These are phyloP conservation scores for Drosophila ficusphila DNA, from an alignment of 1,140 invertebrate genomes.

Conservation along the genomic window DNA sequence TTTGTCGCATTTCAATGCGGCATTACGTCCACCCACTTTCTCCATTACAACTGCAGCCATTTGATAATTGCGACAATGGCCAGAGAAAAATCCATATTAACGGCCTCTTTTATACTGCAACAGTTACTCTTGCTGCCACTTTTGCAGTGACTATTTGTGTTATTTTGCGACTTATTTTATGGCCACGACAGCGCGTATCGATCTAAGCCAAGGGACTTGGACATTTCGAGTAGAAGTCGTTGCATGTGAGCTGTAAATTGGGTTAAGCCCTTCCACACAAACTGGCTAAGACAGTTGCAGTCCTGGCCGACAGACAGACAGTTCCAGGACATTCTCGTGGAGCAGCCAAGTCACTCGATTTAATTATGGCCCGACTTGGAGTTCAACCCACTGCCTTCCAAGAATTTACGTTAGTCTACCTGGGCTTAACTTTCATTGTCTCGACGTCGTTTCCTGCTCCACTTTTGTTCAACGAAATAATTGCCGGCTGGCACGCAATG, in stretches of 20 bases:
- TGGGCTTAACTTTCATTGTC: slow-evolving; percentile 40
- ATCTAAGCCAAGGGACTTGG: slow-evolving; percentile 39
- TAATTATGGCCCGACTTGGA: slow-evolving; percentile 63
- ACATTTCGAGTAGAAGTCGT: slow-evolving; percentile 42
- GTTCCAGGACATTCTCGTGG: slow-evolving; percentile 35
- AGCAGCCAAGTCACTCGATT: slow-evolving; percentile 48
- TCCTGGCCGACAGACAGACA: slow-evolving; percentile 38
- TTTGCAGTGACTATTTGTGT: slow-evolving; percentile 3
- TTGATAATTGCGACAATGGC: slow-evolving; percentile 61
- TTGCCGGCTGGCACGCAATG: slow-evolving; percentile 61
- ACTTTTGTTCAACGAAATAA: slow-evolving; percentile 53
- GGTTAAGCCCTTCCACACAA: slow-evolving; percentile 49
- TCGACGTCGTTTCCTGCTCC: slow-evolving; percentile 36
- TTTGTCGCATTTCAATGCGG: slow-evolving; percentile 71
- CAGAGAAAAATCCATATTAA: slow-evolving; percentile 63
- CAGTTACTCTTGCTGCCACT: slow-evolving; percentile 24
- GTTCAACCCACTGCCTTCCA: slow-evolving; percentile 10
- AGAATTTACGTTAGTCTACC: slow-evolving; percentile 37
- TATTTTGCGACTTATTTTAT: slow-evolving; percentile 45
- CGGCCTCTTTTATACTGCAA: slow-evolving; percentile 42
- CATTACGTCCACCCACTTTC: slow-evolving; percentile 49
- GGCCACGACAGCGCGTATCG: slow-evolving; percentile 68
- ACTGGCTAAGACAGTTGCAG: slow-evolving; percentile 25
- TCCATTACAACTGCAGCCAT: slow-evolving; percentile 47
- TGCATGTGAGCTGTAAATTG: slow-evolving; percentile 63